Evolutionary conservation across 2,888 invertebrate genomes (phyloP), one percentile per base, ranked within the genome.

Genomic region (Sepiola atlantica): DNA sequence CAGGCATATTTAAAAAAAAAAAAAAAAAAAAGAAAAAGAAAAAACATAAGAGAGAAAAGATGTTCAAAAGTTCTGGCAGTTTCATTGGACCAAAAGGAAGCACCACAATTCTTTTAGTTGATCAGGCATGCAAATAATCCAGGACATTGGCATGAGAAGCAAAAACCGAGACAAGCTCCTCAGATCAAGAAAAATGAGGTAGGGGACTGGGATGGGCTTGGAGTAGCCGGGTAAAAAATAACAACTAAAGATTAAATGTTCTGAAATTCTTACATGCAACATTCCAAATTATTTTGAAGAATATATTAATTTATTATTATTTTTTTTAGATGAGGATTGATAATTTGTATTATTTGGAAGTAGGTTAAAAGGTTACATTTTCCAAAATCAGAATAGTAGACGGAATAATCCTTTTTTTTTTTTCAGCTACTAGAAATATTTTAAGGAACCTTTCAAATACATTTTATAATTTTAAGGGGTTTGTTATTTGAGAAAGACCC

Each of bases 21-120:
- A 45, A 45, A 45, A 45, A 77, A 77, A 77, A n/a, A 77, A 16
- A n/a, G n/a, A 77, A 77, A n/a, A 77, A n/a, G 8, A 8, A 45
- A 45, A 45, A 45, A 45, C n/a, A n/a, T n/a, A n/a, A n/a, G n/a
- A 45, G n/a, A 77, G n/a, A n/a, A 77, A 16, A 77, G 77, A 77
- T 77, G 77, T 77, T 77, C 77, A 77, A n/a, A 77, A n/a, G 16
- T 77, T 8, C 77, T 77, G 77, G 77, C 77, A 77, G 77, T 77
- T 77, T 77, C 77, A 77, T 77, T 77, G 77, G 77, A 77, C 77
- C 77, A 77, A 77, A 77, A 77, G 77, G 77, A 77, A 77, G 77
- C 77, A 77, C 77, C 77, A 77, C n/a, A 77, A 77, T 77, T 77
- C 77, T 77, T 61, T 61, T 77, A 77, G 14, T 77, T 77, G 77